Base-by-base conservation (phyloP, 2,888 invertebrate genomes). In the Pyralis farinalis region DNA sequence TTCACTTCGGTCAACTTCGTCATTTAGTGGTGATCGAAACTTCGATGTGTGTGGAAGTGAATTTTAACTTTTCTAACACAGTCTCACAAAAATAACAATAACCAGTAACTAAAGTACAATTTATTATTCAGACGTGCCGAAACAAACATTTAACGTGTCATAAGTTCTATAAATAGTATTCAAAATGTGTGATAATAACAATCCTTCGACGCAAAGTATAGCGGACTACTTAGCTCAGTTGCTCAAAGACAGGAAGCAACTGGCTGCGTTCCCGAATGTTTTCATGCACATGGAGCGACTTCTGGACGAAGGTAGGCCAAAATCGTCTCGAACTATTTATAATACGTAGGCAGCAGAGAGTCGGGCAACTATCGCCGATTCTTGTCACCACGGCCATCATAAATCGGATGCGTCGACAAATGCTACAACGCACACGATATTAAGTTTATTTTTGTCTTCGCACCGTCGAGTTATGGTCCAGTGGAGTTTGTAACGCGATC, bases 171-270 rank as follows among this genome's bases (percentile, higher is more conserved):
- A 74, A 68, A 73, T 68, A 64, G 70, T 72, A 80, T 70, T 77
- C 81, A 89, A 79, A 80, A 90, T 90, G 90, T 88, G 89, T 85
- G 90, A 90, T 80, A 85, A 79, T 81, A 88, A 75, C 80, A 87
- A 75, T 85, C 92, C 93, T 72, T 95, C 95, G 85, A 97, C 97
- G 90, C 97, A 97, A 90, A 97, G 97, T 92, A 96, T 97, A 92
- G 98, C 99, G 91, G 99, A 99, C 92, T 99, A 99, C 92, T 93
- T 99, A 93, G 98, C 99, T 86, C 99, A 99, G 92, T 94, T 99
- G 91, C 94, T 99, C 86, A 99, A 99, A 94, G 99, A 99, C 94
- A 97, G 98, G 92, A 99, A 99, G 92, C 98, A 99, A 92, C 93
- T 99, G 87, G 97, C 98, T 78, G 98, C 98, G 82, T 98, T 99